Evolutionary conservation across 2,797 vertebrate genomes (phyloP).

Genomic region (Parotocinclus haroldoi): DNA sequence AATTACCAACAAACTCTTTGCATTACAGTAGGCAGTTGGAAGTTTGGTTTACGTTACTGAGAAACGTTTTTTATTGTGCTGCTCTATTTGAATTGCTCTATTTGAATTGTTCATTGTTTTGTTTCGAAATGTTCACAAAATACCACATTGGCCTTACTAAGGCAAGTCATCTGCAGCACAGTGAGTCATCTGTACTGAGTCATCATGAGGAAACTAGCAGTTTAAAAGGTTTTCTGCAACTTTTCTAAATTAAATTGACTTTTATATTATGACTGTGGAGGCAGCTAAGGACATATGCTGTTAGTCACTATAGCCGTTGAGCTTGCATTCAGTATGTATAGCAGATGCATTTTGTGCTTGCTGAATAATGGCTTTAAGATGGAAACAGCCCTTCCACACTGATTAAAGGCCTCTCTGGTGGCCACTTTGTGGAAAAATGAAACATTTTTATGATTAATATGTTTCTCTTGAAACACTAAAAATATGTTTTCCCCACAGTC

Average conservation of each 20-base stretch:
- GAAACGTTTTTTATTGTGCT: neutral
- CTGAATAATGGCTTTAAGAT: too few species aligned
- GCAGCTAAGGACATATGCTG: neutral
- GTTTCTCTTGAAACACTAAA: too few species aligned
- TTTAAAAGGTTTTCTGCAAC: neutral
- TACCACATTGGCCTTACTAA: neutral
- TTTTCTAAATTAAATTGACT: neutral
- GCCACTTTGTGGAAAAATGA: too few species aligned
- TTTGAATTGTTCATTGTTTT: too few species aligned
- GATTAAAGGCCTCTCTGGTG: too few species aligned
- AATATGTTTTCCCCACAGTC: too few species aligned
- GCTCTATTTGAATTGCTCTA: neutral
- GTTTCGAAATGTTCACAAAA: neutral
- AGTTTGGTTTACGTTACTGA: neutral
- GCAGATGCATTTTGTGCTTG: too few species aligned
- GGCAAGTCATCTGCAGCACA: neutral
- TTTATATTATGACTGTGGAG: neutral
- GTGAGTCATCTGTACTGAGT: neutral
- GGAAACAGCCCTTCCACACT: too few species aligned
- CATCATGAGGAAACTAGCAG: neutral
- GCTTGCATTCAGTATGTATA: neutral
- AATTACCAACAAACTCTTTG: neutral
- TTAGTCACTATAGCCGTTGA: neutral
- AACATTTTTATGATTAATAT: too few species aligned
- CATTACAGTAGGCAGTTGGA: neutral